Evolutionary conservation across 2,113 vertebrate genomes (phyloP).

Genomic region (Hyperoodon ampullatus): DNA sequence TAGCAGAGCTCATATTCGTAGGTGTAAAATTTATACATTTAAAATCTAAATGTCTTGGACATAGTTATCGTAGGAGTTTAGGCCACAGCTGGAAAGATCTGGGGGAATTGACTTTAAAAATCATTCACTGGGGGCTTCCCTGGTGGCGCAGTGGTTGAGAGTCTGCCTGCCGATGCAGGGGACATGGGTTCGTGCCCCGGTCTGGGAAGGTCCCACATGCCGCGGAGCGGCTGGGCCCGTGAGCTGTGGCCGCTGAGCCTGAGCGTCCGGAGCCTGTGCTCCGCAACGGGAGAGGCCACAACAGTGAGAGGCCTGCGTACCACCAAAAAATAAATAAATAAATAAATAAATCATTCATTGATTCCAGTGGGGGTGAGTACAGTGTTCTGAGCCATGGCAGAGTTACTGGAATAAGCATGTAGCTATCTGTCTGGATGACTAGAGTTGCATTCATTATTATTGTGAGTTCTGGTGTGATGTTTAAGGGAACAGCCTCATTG

Average conservation of each 20-base stretch:
- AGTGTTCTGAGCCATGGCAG: background rate
- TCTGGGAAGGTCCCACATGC: too few species aligned
- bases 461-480: background rate
- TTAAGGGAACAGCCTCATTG: background rate
- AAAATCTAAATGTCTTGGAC: background rate
- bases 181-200: too few species aligned
- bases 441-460: background rate
- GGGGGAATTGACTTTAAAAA: background rate
- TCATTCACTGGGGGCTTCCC: too few species aligned
- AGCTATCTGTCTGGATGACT: background rate
- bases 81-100: background rate
- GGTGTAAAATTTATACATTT: background rate
- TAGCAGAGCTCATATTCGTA: background rate
- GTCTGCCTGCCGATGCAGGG: too few species aligned
- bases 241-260: too few species aligned
- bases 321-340: too few species aligned
- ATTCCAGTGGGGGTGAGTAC: background rate
- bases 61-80: background rate
- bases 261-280: too few species aligned
- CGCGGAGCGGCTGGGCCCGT: too few species aligned
- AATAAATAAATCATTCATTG: too few species aligned
- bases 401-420: rapidly evolving
- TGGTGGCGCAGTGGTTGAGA: too few species aligned
- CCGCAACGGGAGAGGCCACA: too few species aligned
- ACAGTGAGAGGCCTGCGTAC: too few species aligned